Evolutionary conservation across 2,113 vertebrate species (phyloP).

Genomic region (Heterocephalus glaber): DNA sequence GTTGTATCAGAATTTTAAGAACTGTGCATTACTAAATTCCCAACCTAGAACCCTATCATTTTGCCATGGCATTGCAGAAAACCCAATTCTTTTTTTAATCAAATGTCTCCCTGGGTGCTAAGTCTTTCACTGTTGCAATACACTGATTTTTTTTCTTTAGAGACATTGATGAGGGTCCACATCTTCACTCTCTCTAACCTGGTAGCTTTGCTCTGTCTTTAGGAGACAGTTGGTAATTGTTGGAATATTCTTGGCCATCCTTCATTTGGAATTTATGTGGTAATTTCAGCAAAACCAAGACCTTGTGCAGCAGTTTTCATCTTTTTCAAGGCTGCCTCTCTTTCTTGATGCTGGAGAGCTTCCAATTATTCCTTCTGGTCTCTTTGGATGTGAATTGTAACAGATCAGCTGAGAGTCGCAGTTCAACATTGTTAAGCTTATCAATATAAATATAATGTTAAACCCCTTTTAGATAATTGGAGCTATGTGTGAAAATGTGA

Average conservation of each 20-base stretch:
- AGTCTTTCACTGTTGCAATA: constrained; percentile 64
- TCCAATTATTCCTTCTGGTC: constrained; percentile 90
- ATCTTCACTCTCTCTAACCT: constrained; percentile 75
- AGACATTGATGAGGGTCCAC: constrained; percentile 69
- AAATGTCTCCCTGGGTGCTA: constrained; percentile 59
- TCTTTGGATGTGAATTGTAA: constrained; percentile 87
- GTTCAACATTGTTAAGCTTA: constrained; percentile 88
- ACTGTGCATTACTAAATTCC: constrained; percentile 61
- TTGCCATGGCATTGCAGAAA: constrained; percentile 74
- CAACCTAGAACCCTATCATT: constrained; percentile 68
- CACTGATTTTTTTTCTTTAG: constrained; percentile 30
- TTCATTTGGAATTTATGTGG: constrained; percentile 88
- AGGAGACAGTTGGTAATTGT: constrained; percentile 83
- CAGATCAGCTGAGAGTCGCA: constrained; percentile 87
- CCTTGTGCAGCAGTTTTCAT: constrained; percentile 86
- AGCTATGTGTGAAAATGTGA: constrained; percentile 88
- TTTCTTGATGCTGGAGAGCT: constrained; percentile 87
- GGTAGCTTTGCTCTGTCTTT: constrained; percentile 76
- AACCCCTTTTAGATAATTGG: constrained; percentile 88
- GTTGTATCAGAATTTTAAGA: background rate
- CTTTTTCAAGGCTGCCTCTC: constrained; percentile 88
- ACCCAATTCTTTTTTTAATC: constrained; percentile 70
- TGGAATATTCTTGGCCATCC: constrained; percentile 86
- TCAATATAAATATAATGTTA: constrained; percentile 90
- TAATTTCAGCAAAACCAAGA: constrained; percentile 87